phyloP scores from a whole-genome alignment of 1,140 invertebrate genomes.

The Wasmannia auropunctata region DNA sequence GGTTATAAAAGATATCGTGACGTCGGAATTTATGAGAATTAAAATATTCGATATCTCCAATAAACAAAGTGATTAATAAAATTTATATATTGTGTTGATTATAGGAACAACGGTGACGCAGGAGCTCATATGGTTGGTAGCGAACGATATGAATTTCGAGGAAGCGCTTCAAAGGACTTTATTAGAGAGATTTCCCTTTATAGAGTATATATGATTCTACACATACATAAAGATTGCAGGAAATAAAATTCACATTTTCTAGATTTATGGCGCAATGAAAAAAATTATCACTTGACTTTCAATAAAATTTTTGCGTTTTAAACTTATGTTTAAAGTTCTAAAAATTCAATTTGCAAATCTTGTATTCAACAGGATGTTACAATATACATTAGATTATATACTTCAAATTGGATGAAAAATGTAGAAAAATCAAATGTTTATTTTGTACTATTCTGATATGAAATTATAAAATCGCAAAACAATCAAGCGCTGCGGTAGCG shows the following conservation, averaged over 20 bases:
- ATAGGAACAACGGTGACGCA: slow-evolving; percentile 94
- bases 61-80: neutral
- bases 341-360: neutral
- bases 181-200: slow-evolving; percentile 89
- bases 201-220: slow-evolving; percentile 89
- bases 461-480: too few relatives aligned
- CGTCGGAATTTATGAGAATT: too few relatives aligned
- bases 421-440: too few relatives aligned
- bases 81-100: neutral
- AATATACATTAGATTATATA: too few relatives aligned
- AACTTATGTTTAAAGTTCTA: neutral
- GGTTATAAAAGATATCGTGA: too few relatives aligned
- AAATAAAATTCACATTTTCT: neutral
- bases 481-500: too few relatives aligned
- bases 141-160: slow-evolving; percentile 90
- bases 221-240: too few relatives aligned
- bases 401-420: neutral
- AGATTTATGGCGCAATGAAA: neutral
- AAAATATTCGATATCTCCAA: too few relatives aligned
- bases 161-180: slow-evolving; percentile 87
- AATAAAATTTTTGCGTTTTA: neutral
- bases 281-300: too few relatives aligned
- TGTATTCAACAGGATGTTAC: neutral
- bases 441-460: too few relatives aligned
- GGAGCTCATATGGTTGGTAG: slow-evolving; percentile 92